Evolutionary conservation across 2,888 invertebrate genomes (phyloP).

Genomic region (Cheilosia scutellata): DNA sequence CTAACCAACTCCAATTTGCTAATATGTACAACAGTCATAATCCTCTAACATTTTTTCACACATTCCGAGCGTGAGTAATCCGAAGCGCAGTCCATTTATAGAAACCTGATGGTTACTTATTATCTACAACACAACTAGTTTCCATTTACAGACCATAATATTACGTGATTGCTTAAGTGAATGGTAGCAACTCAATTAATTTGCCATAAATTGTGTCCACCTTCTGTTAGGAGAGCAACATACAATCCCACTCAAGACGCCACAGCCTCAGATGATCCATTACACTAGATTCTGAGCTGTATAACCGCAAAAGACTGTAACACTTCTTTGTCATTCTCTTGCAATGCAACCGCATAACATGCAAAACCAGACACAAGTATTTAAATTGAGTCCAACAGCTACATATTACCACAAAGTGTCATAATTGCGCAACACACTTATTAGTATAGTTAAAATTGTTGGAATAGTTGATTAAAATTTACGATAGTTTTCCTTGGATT

Average conservation of each 20-base stretch:
- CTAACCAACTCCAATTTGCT: neutral
- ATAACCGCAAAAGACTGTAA: constrained; percentile 43
- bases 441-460: constrained; percentile 39
- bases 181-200: constrained; percentile 72
- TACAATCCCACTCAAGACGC: constrained; percentile 44
- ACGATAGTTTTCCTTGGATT: constrained; percentile 25
- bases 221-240: constrained; percentile 48
- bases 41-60: constrained; percentile 55
- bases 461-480: constrained; percentile 30
- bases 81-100: constrained; percentile 52
- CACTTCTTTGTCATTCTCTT: constrained; percentile 30
- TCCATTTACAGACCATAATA: constrained; percentile 53
- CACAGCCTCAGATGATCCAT: constrained; percentile 60
- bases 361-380: constrained; percentile 15
- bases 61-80: constrained; percentile 42
- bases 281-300: constrained; percentile 48
- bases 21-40: constrained; percentile 21
- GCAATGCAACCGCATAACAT: neutral
- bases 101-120: constrained; percentile 27
- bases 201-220: constrained; percentile 58
- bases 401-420: constrained; percentile 23
- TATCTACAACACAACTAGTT: constrained; percentile 44
- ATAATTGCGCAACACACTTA: constrained; percentile 44
- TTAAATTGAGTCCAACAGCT: constrained; percentile 46
- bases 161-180: constrained; percentile 59